Percentiles rank a stretch among this genome's conserved stretches.
phyloP scores from a whole-genome alignment of 2,113 vertebrate genomes.

The Catagonus wagneri region DNA sequence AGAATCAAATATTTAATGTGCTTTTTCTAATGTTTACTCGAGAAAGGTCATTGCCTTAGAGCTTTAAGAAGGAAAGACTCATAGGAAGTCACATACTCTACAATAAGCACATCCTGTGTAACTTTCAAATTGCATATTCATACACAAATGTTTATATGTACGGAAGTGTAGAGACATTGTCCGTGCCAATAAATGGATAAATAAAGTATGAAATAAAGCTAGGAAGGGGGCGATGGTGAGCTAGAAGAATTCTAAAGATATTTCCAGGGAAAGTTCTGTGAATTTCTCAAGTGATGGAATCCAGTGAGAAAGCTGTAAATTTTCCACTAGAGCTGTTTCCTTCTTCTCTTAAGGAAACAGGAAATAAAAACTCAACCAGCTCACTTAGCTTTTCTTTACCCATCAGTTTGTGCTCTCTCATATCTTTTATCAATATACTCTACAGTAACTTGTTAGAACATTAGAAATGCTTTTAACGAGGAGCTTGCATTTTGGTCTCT shows the following conservation, averaged over 20 bases:
- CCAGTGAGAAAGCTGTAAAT: not conserved
- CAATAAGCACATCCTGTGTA: not conserved
- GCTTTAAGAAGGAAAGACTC: not conserved
- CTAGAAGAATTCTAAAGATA: not conserved
- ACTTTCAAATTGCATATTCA: not conserved
- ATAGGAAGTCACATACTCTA: constrained; percentile 16
- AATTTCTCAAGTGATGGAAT: constrained; percentile 1
- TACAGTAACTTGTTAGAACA: not conserved
- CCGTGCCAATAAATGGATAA: not conserved
- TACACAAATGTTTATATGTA: not conserved
- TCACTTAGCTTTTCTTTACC: not conserved
- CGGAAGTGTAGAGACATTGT: not conserved
- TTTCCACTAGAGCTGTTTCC: not conserved
- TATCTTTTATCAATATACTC: not conserved
- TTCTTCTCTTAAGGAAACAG: not conserved
- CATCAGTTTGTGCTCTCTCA: not conserved
- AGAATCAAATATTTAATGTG: not conserved
- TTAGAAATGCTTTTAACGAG: not conserved
- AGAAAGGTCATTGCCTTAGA: constrained; percentile 6
- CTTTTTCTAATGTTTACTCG: constrained; percentile 20
- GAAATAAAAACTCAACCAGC: not conserved
- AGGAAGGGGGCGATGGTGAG: not conserved
- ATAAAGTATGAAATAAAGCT: not conserved
- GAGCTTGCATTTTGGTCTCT: not conserved
- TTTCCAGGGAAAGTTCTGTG: not conserved